These are phyloP conservation scores for Hypsopygia costalis DNA, from an alignment of 2,888 invertebrate genomes.

Conservation along the genomic window DNA sequence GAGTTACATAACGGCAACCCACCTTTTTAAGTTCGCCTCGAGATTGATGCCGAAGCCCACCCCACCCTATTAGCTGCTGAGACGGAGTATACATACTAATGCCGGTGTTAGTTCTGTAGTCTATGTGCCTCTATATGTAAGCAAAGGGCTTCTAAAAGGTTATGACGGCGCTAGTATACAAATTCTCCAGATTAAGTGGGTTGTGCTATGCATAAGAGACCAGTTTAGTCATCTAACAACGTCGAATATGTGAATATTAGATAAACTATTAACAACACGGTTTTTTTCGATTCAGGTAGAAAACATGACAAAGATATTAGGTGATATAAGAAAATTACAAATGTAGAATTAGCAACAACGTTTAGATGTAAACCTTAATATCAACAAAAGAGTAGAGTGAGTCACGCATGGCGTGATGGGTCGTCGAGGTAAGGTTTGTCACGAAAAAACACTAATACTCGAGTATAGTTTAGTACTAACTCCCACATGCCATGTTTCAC, in stretches of 20 bases:
- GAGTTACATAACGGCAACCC: constrained; percentile 44
- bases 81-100: constrained; percentile 26
- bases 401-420: constrained; percentile 56
- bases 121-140: no score
- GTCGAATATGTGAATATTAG: no score
- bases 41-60: constrained; percentile 33
- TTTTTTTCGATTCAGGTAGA: constrained; percentile 9
- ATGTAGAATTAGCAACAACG: constrained; percentile 42
- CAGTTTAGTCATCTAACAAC: no score
- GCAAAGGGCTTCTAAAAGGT: constrained; percentile 5
- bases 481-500: constrained; percentile 6
- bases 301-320: constrained; percentile 21
- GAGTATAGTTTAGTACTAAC: constrained; percentile 4
- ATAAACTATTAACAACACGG: neutral
- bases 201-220: no score
- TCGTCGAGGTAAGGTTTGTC: constrained; percentile 53
- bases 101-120: no score
- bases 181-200: neutral
- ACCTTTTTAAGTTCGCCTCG: constrained; percentile 36
- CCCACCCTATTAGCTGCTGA: constrained; percentile 26
- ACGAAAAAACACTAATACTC: constrained; percentile 47
- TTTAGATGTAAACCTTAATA: constrained; percentile 32
- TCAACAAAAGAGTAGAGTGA: constrained; percentile 47
- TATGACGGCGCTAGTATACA: no score
- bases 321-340: constrained; percentile 25